These are phyloP conservation scores for Alosa alosa DNA, from an alignment of 2,113 vertebrate species.

Conservation along the genomic window DNA sequence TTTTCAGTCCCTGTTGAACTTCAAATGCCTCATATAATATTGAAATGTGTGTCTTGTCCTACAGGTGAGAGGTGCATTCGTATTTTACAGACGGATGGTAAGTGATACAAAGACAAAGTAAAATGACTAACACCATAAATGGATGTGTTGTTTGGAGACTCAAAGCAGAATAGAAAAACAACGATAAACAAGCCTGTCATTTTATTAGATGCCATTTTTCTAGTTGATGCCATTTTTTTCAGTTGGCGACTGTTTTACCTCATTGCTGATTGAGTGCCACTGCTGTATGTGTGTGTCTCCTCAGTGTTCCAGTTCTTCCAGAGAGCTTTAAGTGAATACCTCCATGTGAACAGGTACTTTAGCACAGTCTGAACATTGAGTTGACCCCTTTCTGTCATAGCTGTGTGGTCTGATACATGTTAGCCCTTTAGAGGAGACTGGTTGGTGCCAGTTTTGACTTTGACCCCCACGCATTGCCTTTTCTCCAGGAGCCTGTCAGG, in stretches of 20 bases:
- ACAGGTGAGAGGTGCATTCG: conserved; percentile 81
- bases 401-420: background rate
- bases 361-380: background rate
- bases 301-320: conserved; percentile 85
- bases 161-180: background rate
- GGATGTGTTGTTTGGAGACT: background rate
- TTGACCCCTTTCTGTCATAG: background rate
- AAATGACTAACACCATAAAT: background rate
- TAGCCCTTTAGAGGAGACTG: background rate
- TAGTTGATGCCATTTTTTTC: background rate
- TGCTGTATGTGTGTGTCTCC: conserved; percentile 43
- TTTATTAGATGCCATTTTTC: background rate
- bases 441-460: background rate
- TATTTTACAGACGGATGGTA: conserved; percentile 81
- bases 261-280: background rate
- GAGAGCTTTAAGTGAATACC: conserved; percentile 73
- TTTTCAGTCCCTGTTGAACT: background rate
- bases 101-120: conserved; percentile 38
- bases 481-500: conserved; percentile 74
- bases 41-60: conserved; percentile 30
- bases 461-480: background rate
- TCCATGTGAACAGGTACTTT: conserved; percentile 83
- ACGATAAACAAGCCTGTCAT: background rate
- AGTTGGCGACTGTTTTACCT: background rate
- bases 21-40: background rate